A percentile compares a stretch with the other conserved stretches of the same genome.
phyloP scores from a whole-genome alignment of 2,888 invertebrate species.

The Mythimna albipuncta region DNA sequence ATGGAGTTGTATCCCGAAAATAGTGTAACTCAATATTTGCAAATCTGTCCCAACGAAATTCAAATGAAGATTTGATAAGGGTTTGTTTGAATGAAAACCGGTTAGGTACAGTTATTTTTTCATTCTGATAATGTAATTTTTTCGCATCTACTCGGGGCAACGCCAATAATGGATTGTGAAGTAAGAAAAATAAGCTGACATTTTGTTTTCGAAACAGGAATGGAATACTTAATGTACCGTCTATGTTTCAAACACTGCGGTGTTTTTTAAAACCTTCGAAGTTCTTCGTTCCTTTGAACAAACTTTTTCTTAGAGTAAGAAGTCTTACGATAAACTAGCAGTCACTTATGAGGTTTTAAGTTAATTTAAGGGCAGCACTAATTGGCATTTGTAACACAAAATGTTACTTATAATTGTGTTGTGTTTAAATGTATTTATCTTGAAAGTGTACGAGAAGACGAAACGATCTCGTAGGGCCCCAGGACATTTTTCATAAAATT shows the following conservation, averaged over 20 bases:
- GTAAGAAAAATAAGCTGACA: neutral
- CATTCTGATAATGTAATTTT: neutral
- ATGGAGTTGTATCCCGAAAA: neutral
- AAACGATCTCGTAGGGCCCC: too few species aligned
- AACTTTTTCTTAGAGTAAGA: neutral
- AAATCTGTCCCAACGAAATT: neutral
- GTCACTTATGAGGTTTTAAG: neutral
- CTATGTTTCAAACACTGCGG: neutral
- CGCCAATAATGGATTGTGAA: neutral
- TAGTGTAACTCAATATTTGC: constrained; percentile 16
- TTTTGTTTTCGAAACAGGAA: constrained; percentile 11
- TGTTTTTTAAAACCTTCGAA: neutral
- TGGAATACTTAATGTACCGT: constrained; percentile 20
- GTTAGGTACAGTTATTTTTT: neutral
- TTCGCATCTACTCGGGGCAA: neutral
- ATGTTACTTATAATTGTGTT: neutral
- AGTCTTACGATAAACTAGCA: neutral
- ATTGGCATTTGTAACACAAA: neutral
- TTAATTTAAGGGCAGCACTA: neutral
- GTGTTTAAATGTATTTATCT: too few species aligned
- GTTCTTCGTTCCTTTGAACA: neutral
- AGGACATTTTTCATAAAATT: too few species aligned
- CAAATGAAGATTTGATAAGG: constrained; percentile 5
- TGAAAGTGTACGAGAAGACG: too few species aligned
- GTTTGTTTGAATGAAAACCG: constrained; percentile 4